Evolutionary conservation across 2,797 vertebrate genomes (phyloP), one percentile per base, ranked within the genome.

Genomic region (Eulemur rubriventer): DNA sequence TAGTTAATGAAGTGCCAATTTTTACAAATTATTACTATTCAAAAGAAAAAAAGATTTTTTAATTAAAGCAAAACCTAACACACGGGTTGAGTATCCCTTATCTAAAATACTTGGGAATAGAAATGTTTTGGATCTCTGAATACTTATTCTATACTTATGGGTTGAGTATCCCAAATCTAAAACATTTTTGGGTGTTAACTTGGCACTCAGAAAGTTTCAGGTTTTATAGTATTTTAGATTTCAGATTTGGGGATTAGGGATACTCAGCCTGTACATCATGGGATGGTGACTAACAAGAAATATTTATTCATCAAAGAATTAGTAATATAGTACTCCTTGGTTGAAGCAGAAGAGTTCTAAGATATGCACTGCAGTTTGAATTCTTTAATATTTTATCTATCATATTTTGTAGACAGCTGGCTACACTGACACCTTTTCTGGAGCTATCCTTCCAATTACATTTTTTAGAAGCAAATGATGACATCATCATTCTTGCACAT

Each of bases 391-490:
- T 67, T 41, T 79, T 65, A 52, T 73, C 91, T 89, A 28, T 89
- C 61, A 24, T 72, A 46, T 69, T 80, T 82, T 95, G 28, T 78
- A 28, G 5, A 35, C 28, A 28, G 17, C 6, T 30, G 8, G 50
- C 11, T 81, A 35, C 35, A 38, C 1, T 22, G 35, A 92, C 52
- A 50, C n/a, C 55, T 91, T 88, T 94, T 69, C 61, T 80, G 41
- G 33, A 69, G 24, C 43, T 80, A 1, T 48, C 38, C 41, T 94
- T 57, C 35, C 61, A 84, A 24, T 92, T 89, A 80, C 75, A 70
- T 7, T n/a, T 82, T 96, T 81, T 75, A 65, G 92, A 95, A 65
- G n/a, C 75, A 94, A 96, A 78, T 82, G 43, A 82, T 92, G 72
- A 94, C 92, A 94, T 90, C 26, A 30, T 72, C 88, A 72, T 43